Evolutionary conservation across 2,888 invertebrate genomes (phyloP), one percentile per base, ranked within the genome.

Genomic region (Plebejus melissa): DNA sequence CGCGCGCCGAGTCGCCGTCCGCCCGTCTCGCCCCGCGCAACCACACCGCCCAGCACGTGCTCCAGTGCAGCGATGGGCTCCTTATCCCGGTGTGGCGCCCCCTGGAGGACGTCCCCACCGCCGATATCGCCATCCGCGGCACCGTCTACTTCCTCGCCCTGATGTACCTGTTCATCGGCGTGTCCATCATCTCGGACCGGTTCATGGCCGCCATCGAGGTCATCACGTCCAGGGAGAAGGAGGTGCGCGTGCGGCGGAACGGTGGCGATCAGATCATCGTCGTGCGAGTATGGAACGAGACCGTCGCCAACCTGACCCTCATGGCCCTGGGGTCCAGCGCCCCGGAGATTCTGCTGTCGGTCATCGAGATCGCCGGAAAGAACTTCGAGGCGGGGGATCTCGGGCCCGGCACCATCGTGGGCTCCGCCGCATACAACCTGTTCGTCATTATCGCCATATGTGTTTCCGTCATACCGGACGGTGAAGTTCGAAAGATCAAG

Each of bases 181-280:
- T 99, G 71, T 99, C 99, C 82, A 99, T 99, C 88, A 97, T 99
- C 80, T 99, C 99, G 81, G 99, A 99, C 89, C 96, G 99, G 77
- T 99, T 99, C 94, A 99, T 99, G 99, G 98, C 98, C 69, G 97
- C 99, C 83, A 99, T 99, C 87, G 99, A 99, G 94, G 99, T 98
- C 81, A 99, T 99, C 88, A 99, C 99, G 75, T 99, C 99, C 0
- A 97, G 98, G 88, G 99, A 99, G 89, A 97, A 98, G 83, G 98
- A 98, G 89, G 97, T 99, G 84, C 96, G 96, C 83, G 96, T 99
- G 77, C 97, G 97, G 84, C 97, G 97, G 80, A 96, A 97, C 79
- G 97, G 97, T 83, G 98, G 98, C 78, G 97, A 98, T 78, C 97
- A 98, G 85, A 97, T 97, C 81, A 94, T 99, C 69, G 97, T 96